These are phyloP conservation scores for Ranitomeya variabilis DNA, from an alignment of 2,113 vertebrate species.

Conservation along the genomic window DNA sequence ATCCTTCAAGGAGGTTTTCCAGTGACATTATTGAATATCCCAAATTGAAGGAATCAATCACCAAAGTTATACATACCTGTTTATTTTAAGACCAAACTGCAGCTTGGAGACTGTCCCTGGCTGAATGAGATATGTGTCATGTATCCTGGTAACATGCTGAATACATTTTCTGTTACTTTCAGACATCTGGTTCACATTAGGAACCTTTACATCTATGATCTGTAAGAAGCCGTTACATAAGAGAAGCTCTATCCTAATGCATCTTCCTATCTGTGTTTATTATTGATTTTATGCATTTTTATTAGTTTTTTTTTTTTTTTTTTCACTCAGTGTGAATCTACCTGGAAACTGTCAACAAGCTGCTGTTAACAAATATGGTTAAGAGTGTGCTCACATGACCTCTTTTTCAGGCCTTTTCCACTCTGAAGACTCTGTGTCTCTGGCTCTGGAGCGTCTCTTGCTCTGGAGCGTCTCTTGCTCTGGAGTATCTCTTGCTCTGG, in stretches of 20 bases:
- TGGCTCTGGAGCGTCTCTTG: no score
- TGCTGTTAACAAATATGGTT: not conserved
- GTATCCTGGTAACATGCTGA: not conserved
- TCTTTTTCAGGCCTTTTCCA: no score
- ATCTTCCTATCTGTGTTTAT: not conserved
- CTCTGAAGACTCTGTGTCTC: no score
- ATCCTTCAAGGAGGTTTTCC: no score
- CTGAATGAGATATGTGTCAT: not conserved
- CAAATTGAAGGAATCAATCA: no score
- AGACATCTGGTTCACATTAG: constrained; percentile 42
- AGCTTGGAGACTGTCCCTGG: not conserved
- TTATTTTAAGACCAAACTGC: no score
- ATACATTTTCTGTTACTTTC: not conserved
- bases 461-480: no score
- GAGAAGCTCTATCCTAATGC: not conserved
- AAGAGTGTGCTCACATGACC: no score
- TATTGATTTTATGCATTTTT: not conserved
- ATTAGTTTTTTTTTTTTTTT: not conserved
- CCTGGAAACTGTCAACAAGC: not conserved
- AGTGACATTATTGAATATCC: no score
- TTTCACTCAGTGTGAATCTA: not conserved
- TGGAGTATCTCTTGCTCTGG: no score
- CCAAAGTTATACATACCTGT: no score
- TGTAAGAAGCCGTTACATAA: not conserved
- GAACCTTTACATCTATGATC: not conserved